Evolutionary conservation across 2,888 invertebrate genomes (phyloP), one percentile per base, ranked within the genome.

Genomic region (Nemapogon koenigi): DNA sequence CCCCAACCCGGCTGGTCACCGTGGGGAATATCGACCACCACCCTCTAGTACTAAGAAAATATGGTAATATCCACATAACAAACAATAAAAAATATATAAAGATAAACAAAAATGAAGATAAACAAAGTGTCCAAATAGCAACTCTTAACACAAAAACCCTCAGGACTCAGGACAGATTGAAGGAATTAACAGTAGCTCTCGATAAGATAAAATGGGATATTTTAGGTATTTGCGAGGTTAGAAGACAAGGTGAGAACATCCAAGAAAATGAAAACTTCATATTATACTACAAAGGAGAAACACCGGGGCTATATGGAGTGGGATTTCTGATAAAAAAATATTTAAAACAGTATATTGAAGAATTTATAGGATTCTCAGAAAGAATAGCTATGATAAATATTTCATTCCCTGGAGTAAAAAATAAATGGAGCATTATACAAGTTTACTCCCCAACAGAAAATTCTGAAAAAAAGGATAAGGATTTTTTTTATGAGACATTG

Each of bases 1-100:
- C 45, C 47, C 43, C 48, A 46, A 46, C 4, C 42, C 45, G 43
- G 45, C 41, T 44, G 45, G 45, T 47, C 46, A 38, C 43, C 46
- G 44, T 39, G 46, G 44, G n/a, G n/a, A n/a, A n/a, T n/a, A n/a
- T n/a, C n/a, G n/a, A n/a, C n/a, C n/a, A n/a, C n/a, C n/a, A n/a
- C 43, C 40, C 38, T 40, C n/a, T n/a, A n/a, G n/a, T n/a, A n/a
- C n/a, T n/a, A n/a, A n/a, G n/a, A n/a, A n/a, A n/a, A n/a, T n/a
- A n/a, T n/a, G n/a, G n/a, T n/a, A n/a, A n/a, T n/a, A n/a, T n/a
- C n/a, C n/a, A n/a, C n/a, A n/a, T n/a, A n/a, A n/a, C n/a, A n/a
- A n/a, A n/a, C n/a, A n/a, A n/a, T n/a, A n/a, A n/a, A n/a, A n/a
- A n/a, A n/a, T n/a, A n/a, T n/a, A n/a, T n/a, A n/a, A n/a, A n/a